Evolutionary conservation across 2,797 vertebrate genomes (phyloP), one percentile per base, ranked within the genome.

Genomic region (Trachurus trachurus): DNA sequence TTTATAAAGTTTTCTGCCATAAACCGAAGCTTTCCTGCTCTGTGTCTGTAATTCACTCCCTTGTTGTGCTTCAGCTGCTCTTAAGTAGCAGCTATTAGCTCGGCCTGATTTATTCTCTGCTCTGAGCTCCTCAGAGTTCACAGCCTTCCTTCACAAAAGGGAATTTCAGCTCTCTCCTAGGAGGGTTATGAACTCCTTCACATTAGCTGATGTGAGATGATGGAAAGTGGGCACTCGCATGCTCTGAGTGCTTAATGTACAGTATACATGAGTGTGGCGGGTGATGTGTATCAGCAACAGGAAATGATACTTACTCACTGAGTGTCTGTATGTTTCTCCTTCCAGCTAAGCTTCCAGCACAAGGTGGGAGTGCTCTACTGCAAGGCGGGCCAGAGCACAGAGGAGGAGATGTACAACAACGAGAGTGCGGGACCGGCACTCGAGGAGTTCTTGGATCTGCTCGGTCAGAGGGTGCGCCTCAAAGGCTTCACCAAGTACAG

Each of bases 351-450:
- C 93, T 99, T 99, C 95, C 98, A 99, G 87, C 98, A 99, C 94
- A 99, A 99, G 91, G 96, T 99, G 74, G 98, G 98, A 44, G 96
- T 99, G 76, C 94, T 99, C 76, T 99, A 99, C 92, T 99, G 98
- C 91, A 97, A 96, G 93, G 96, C 96, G 1, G 97, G 97, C 76
- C 98, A 99, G 93, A 97, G 98, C 94, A 98, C 97, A 0, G 98
- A 99, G 70, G 98, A 99, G 82, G 98, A 99, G 88, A 99, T 99
- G 98, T 99, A 99, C 84, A 99, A 99, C 93, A 99, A 99, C 0
- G 98, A 99, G 92, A 96, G 95, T 2, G 97, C 96, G 0, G 97
- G 97, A 5, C 96, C 97, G 0, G 97, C 96, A 9, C 96, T 99
- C 78, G 98, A 99, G 3, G 98, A 99, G 89, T 99, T 99, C 90